Percentiles rank a stretch among this genome's conserved stretches.
Conservation (phyloP, 1,140 invertebrate genomes). For the Leptinotarsa defecta region DNA sequence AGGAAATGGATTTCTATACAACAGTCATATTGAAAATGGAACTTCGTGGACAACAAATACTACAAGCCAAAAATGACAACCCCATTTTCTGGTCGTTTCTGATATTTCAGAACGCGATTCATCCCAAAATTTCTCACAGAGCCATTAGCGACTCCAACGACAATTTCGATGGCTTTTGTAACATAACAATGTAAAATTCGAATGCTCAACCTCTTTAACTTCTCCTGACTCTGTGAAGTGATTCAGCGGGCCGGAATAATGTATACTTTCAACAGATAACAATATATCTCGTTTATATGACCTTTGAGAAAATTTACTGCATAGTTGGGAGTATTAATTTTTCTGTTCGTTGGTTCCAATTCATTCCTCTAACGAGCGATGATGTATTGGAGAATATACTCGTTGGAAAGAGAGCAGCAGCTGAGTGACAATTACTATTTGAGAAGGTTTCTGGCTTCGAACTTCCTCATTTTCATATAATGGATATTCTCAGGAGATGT, state of each 20-base stretch:
- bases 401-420: too few relatives aligned
- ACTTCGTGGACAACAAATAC: too few relatives aligned
- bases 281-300: constrained; percentile 4
- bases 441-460: too few relatives aligned
- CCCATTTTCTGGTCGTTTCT: too few relatives aligned
- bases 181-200: constrained; percentile 1
- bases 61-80: too few relatives aligned
- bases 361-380: not conserved
- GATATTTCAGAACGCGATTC: not conserved
- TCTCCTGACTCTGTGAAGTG: not conserved
- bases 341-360: not conserved
- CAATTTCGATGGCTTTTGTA: not conserved
- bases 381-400: not conserved
- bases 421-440: too few relatives aligned
- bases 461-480: too few relatives aligned
- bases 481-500: too few relatives aligned
- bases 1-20: too few relatives aligned
- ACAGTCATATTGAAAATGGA: too few relatives aligned
- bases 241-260: not conserved
- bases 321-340: not conserved
- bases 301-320: not conserved
- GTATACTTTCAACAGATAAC: not conserved
- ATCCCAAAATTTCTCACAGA: not conserved
- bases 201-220: constrained; percentile 1
- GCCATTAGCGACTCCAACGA: not conserved